Evolutionary conservation across 1,140 invertebrate genomes (phyloP).

Genomic region (Vanessa atalanta): DNA sequence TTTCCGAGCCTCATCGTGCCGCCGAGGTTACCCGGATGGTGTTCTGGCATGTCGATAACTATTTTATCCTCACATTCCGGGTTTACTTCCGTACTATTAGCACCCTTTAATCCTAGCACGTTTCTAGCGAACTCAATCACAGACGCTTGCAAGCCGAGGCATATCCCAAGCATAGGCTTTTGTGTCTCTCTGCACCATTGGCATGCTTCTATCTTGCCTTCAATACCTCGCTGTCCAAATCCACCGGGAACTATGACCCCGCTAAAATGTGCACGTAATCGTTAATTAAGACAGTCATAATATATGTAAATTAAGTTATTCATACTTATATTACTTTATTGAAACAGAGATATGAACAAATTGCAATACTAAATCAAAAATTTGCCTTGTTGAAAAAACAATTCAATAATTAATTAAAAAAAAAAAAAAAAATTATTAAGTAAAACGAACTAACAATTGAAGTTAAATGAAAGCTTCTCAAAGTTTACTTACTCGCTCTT

Average conservation of each 20-base stretch:
- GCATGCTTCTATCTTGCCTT: slow-evolving; percentile 97
- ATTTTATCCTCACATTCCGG: slow-evolving; percentile 87
- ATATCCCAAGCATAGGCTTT: slow-evolving; percentile 97
- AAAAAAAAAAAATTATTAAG: too few relatives aligned
- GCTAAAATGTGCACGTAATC: slow-evolving; percentile 78
- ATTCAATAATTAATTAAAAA: too few relatives aligned
- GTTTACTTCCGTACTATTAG: slow-evolving; percentile 94
- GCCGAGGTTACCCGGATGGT: slow-evolving; percentile 95
- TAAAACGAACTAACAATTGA: too few relatives aligned
- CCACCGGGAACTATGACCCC: slow-evolving; percentile 98
- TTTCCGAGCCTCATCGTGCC: slow-evolving; percentile 99
- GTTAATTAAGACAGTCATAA: not conserved
- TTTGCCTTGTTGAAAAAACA: too few relatives aligned
- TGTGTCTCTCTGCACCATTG: slow-evolving; percentile 95
- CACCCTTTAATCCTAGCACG: slow-evolving; percentile 88
- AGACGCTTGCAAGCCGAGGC: slow-evolving; percentile 97
- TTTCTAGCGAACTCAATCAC: slow-evolving; percentile 98
- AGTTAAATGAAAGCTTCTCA: not conserved
- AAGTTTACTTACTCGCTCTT: slow-evolving; percentile 88
- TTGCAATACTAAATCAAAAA: too few relatives aligned
- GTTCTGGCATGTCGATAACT: slow-evolving; percentile 99
- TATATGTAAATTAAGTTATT: not conserved
- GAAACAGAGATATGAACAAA: too few relatives aligned
- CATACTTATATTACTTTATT: too few relatives aligned
- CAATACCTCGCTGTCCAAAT: slow-evolving; percentile 96